These are phyloP conservation scores for Ectropis crepuscularia DNA, from an alignment of 2,888 invertebrate genomes.

Conservation along the genomic window DNA sequence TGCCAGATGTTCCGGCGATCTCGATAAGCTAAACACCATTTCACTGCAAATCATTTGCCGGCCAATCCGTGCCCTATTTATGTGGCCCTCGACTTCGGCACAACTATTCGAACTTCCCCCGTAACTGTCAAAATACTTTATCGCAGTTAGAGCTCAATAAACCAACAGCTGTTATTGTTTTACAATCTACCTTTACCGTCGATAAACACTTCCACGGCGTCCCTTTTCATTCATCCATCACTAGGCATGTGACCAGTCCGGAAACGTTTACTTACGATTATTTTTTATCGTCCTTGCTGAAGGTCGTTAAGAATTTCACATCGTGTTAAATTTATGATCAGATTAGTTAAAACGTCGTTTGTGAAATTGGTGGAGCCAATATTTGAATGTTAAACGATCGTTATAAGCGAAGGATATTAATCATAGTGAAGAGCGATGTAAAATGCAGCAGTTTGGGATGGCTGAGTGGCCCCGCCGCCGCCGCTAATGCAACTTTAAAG, in stretches of 20 bases:
- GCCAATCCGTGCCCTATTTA: slow-evolving; percentile 26
- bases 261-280: slow-evolving; percentile 10
- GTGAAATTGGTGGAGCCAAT: slow-evolving; percentile 52
- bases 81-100: slow-evolving; percentile 25
- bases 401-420: slow-evolving; percentile 55
- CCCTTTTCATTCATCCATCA: slow-evolving; percentile 17
- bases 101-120: slow-evolving; percentile 23
- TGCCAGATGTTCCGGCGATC: slow-evolving; percentile 38
- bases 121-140: slow-evolving; percentile 36
- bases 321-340: slow-evolving; percentile 13
- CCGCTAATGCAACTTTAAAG: slow-evolving; percentile 56
- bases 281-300: slow-evolving; percentile 11
- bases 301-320: slow-evolving; percentile 8
- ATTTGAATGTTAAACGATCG: slow-evolving; percentile 49
- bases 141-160: slow-evolving; percentile 25
- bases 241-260: slow-evolving; percentile 14
- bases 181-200: slow-evolving; percentile 24
- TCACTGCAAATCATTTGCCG: slow-evolving; percentile 41
- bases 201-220: slow-evolving; percentile 22
- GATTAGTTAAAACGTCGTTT: slow-evolving; percentile 23
- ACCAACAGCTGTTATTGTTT: slow-evolving; percentile 28
- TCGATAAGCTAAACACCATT: slow-evolving; percentile 37
- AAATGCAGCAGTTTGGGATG: slow-evolving; percentile 40
- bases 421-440: slow-evolving; percentile 47
- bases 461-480: slow-evolving; percentile 34